These are phyloP conservation scores for Sciurus niger DNA, from an alignment of 2,113 vertebrate genomes.

Conservation along the genomic window DNA sequence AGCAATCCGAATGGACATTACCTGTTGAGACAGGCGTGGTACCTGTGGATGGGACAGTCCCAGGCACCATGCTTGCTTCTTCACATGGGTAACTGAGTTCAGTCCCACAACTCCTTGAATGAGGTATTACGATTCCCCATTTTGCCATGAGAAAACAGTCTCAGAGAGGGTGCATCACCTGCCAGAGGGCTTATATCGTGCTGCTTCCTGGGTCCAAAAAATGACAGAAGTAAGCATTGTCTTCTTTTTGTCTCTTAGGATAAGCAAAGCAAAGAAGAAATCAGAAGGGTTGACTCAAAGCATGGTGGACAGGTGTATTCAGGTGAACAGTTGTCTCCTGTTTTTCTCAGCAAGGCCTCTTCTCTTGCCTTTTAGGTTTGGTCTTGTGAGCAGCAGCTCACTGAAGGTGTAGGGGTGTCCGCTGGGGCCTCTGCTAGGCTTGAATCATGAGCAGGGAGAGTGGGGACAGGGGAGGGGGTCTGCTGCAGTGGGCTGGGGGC, in stretches of 20 bases:
- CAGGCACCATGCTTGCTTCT: neutral
- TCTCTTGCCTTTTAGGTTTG: neutral
- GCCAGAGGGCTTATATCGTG: neutral
- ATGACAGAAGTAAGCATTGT: neutral
- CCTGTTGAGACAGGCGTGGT: neutral
- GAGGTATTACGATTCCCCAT: neutral
- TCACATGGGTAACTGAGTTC: neutral
- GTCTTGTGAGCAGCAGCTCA: neutral
- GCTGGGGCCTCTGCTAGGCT: neutral
- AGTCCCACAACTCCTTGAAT: neutral
- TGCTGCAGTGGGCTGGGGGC: neutral
- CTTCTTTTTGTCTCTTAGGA: slow-evolving; percentile 86
- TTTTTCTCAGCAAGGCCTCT: neutral
- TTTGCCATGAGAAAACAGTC: slow-evolving; percentile 24
- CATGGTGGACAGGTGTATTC: slow-evolving; percentile 99
- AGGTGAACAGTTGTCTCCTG: slow-evolving; percentile 88
- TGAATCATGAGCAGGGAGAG: neutral
- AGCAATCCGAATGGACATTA: neutral
- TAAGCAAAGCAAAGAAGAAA: slow-evolving; percentile 98
- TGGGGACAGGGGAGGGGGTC: neutral
- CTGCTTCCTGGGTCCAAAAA: slow-evolving; percentile 8
- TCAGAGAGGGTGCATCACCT: neutral
- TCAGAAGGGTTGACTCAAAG: slow-evolving; percentile 96
- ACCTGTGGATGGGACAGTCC: neutral
- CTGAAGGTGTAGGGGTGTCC: neutral